Percentiles rank a stretch among this genome's conserved stretches.
Evolutionary conservation across 1,140 invertebrate species (phyloP).

Genomic region (Papilio aristodemus): DNA sequence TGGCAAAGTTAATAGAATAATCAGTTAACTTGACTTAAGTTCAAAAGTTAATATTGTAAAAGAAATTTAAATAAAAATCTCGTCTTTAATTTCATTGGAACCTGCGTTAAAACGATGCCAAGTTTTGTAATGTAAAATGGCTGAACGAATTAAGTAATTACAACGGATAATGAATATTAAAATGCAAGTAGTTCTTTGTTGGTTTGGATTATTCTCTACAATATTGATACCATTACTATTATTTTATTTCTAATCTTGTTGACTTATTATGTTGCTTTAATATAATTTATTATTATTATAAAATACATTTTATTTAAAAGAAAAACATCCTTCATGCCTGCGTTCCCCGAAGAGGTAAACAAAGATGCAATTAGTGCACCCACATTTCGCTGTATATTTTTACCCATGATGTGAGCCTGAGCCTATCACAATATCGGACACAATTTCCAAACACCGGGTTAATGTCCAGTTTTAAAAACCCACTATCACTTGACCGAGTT

Average conservation of each 20-base stretch:
- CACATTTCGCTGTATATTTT: no score
- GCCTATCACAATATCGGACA: no score
- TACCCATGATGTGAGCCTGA: no score
- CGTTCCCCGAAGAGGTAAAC: no score
- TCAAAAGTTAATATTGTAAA: background rate
- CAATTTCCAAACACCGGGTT: no score
- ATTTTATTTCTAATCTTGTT: background rate
- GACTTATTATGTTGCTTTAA: no score
- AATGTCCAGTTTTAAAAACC: no score
- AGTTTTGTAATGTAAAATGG: background rate
- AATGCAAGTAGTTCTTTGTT: background rate
- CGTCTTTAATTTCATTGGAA: background rate
- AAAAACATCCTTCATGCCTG: no score
- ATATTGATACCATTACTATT: background rate
- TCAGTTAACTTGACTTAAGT: background rate
- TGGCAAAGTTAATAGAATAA: constrained; percentile 1
- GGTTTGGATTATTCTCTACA: background rate
- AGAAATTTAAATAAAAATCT: background rate
- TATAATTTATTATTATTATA: no score
- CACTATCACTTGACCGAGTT: no score
- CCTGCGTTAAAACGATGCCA: background rate
- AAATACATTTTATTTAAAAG: background rate
- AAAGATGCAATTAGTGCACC: no score
- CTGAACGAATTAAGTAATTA: background rate
- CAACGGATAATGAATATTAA: background rate